A percentile compares a stretch with the other conserved stretches of the same genome.
Evolutionary conservation across 2,113 vertebrate genomes (phyloP).

Genomic region (Melanocharis versteri): DNA sequence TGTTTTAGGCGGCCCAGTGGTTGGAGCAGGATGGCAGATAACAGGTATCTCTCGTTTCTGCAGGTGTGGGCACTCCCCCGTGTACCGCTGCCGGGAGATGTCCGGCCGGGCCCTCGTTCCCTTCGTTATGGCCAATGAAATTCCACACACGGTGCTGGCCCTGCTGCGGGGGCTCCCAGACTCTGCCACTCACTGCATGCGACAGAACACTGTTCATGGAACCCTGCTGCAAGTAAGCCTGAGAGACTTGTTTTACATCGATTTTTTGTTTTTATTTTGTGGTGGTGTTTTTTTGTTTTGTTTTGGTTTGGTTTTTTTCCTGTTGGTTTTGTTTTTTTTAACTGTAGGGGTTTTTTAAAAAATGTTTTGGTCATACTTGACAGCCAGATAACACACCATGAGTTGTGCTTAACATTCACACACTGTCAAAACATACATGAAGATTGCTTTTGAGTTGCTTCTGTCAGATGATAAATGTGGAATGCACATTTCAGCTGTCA

Average conservation of each 20-base stretch:
- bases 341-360: background rate
- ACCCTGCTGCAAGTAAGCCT: conserved; percentile 85
- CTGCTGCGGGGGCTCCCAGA: conserved; percentile 81
- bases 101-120: conserved; percentile 89
- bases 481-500: background rate
- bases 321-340: background rate
- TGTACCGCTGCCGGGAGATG: conserved; percentile 90
- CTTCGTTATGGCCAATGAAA: conserved; percentile 80
- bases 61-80: conserved; percentile 85
- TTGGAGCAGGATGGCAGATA: background rate
- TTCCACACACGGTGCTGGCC: conserved; percentile 69
- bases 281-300: accelerated
- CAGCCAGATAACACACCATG: background rate
- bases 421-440: background rate
- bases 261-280: accelerated
- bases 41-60: background rate
- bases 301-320: too few species aligned
- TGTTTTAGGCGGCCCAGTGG: background rate
- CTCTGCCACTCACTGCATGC: conserved; percentile 48
- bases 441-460: background rate
- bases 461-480: background rate
- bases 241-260: accelerated
- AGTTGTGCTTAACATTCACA: background rate
- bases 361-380: background rate
- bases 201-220: conserved; percentile 88